Evolutionary conservation across 1,140 invertebrate genomes (phyloP), one percentile per base, ranked within the genome.

Genomic region (Caenorhabditis briggsae): DNA sequence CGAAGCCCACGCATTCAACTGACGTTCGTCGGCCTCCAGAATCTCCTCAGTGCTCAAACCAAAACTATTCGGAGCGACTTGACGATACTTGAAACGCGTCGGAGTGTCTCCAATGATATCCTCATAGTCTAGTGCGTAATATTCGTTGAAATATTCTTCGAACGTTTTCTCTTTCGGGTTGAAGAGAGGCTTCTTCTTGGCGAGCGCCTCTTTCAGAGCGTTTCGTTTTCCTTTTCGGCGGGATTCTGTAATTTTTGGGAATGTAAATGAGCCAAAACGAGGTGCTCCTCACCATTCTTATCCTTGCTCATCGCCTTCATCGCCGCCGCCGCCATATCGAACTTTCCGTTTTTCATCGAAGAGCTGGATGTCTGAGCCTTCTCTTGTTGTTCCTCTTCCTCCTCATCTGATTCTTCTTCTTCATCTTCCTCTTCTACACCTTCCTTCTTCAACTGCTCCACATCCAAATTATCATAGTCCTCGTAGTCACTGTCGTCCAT

Each of bases 31-130:
- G 55, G 96, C 96, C 90, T 95, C 93, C 86, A 99, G 93, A 92
- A 99, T 96, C 96, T 98, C 97, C 91, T 97, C 96, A 83, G 95
- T 93, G 43, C 95, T 95, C n/a, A 99, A 93, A 2, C 97, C 97
- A 94, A 95, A 99, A 93, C 95, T 95, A 93, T 98, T 98, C 0
- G 96, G 95, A 33, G 95, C 93, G 5, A 97, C 96, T 92, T 96
- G 94, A 58, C 96, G 94, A 91, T 99, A 99, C 92, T 97, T 97
- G 93, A 98, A 99, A 90, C 96, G 94, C 89, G 96, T 97, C 0
- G 96, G 96, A 85, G 96, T 91, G 93, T 97, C 96, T 70, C 86
- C 96, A 86, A 98, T 95, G 55, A 98, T 95, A 93, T 98, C 97
- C 92, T 99, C 97, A 93, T 95, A 98, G 93, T 97, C 96, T 87